Evolutionary conservation across 1,140 invertebrate genomes (phyloP).

Genomic region (Lordiphosa clarofinis): DNA sequence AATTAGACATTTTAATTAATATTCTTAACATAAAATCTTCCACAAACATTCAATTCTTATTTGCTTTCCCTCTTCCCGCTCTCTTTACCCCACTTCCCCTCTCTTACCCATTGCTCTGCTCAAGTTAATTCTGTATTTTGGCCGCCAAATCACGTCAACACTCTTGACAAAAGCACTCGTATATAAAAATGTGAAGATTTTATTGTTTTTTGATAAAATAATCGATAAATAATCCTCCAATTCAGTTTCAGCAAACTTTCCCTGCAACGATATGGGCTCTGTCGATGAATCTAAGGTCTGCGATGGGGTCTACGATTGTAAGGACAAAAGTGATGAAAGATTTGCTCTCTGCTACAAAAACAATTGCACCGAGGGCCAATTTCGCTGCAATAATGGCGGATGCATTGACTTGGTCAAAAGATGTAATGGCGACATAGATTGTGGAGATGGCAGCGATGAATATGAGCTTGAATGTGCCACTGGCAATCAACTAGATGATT

Average conservation of each 20-base stretch:
- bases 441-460: constrained; percentile 35
- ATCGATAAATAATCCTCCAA: too few species aligned
- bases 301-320: constrained; percentile 81
- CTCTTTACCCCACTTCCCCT: too few species aligned
- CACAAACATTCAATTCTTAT: too few species aligned
- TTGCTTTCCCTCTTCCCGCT: too few species aligned
- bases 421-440: constrained; percentile 16
- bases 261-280: neutral
- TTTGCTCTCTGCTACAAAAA: constrained; percentile 14
- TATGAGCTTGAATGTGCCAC: constrained; percentile 13
- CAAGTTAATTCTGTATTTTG: too few species aligned
- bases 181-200: too few species aligned
- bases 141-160: too few species aligned
- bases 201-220: too few species aligned
- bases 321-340: constrained; percentile 85
- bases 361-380: constrained; percentile 1
- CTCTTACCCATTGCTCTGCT: too few species aligned
- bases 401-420: neutral
- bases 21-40: too few species aligned
- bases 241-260: neutral
- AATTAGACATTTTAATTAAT: too few species aligned
- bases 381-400: constrained; percentile 35
- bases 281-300: constrained; percentile 5
- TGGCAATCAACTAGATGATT: neutral
- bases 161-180: too few species aligned